Base-by-base conservation (phyloP, 2,888 invertebrate genomes). In the Orchesella flavescens region DNA sequence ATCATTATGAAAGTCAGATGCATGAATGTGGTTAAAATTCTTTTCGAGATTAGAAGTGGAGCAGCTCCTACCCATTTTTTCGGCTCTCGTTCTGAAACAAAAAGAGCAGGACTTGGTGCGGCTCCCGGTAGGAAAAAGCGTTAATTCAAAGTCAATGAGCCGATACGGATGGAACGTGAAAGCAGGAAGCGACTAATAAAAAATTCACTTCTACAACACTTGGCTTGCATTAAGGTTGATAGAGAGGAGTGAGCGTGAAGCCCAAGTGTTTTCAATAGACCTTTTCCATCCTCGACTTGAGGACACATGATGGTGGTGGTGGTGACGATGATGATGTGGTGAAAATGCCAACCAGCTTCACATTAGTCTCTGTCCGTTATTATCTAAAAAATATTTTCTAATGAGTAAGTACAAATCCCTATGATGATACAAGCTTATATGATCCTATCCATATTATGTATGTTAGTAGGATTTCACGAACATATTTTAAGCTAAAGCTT, bases 141-240 rank as follows among this genome's bases (percentile, higher is more conserved):
- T 74, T 82, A 82, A 82, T 82, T 82, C 68, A 82, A 76, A 82
- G 82, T 82, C 82, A 82, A 82, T 82, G 82, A 65, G 82, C 82
- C 82, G 82, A 57, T 59, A 61, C 66, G 68, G 44, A 72, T 63
- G 55, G 61, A 21, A 46, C n/a, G 73, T 17, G 34, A 23, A 63
- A 79, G 55, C 59, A 77, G 77, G 77, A 77, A 77, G 61, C 24
- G 34, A 44, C 34, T 69, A 44, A 55, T 61, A 69, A 53, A 34
- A 34, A 69, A 66, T 23, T 17, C 66, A 49, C 15, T 49, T 49
- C 5, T 49, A 49, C 49, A 49, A 49, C 49, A n/a, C 49, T 34
- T 34, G 57, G 57, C 19, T 21, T 17, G 17, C 10, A 57, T 57
- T 17, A 21, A 4, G 17, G 3, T 7, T 19, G 53, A 53, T 13